Conservation (phyloP, 2,888 invertebrate genomes). For the Nysson spinosus region DNA sequence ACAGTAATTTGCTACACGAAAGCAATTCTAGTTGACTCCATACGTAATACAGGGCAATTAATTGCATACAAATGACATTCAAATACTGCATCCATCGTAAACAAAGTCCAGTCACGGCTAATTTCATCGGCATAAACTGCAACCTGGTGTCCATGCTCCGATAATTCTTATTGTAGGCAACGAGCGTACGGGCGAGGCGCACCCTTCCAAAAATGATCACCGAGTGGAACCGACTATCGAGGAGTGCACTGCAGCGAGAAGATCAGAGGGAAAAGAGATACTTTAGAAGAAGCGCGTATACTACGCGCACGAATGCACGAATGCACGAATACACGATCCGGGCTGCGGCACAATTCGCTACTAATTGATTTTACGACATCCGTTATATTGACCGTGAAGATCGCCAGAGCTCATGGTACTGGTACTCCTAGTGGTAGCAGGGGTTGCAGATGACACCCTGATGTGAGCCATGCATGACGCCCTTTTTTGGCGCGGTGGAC, state of each 20-base stretch:
- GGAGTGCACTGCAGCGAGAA: constrained; percentile 8
- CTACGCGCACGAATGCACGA: neutral
- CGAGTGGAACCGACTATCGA: constrained; percentile 13
- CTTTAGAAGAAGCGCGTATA: constrained; percentile 29
- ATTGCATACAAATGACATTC: no score
- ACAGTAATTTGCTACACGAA: no score
- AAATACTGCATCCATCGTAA: no score
- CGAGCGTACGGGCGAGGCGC: neutral
- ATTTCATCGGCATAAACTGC: constrained; percentile 3
- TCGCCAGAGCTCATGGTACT: constrained; percentile 42
- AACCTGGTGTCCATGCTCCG: neutral
- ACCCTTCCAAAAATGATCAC: constrained; percentile 17
- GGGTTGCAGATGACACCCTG: constrained; percentile 65
- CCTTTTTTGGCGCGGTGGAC: constrained; percentile 58
- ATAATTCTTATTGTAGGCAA: neutral
- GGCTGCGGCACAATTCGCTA: constrained; percentile 65
- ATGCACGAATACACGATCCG: constrained; percentile 34
- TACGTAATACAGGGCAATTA: no score
- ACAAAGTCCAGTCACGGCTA: neutral
- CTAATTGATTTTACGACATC: constrained; percentile 71
- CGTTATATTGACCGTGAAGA: constrained; percentile 73
- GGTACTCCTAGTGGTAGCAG: constrained; percentile 7
- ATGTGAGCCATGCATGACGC: constrained; percentile 69
- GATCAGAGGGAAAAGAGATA: constrained; percentile 24
- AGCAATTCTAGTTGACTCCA: no score